Evolutionary conservation across 2,888 invertebrate species (phyloP).

Genomic region (Dryobota labecula): DNA sequence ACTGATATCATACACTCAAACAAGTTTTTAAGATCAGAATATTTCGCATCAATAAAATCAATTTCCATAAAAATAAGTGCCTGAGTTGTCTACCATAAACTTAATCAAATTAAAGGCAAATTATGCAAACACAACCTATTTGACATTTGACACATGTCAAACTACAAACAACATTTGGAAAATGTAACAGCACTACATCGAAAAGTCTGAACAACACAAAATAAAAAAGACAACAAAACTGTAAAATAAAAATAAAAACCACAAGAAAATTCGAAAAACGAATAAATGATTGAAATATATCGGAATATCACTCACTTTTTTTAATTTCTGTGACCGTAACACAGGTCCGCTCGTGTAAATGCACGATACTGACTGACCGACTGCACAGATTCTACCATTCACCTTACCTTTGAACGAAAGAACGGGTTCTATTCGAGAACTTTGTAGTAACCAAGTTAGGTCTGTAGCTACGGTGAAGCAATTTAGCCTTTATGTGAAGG

Average conservation of each 20-base stretch:
- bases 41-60: not conserved
- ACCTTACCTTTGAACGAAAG: constrained; percentile 57
- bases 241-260: not conserved
- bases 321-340: constrained; percentile 65
- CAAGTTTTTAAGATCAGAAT: constrained; percentile 25
- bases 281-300: constrained; percentile 28
- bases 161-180: constrained; percentile 38
- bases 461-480: constrained; percentile 27
- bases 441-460: constrained; percentile 39
- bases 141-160: constrained; percentile 56
- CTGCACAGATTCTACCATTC: constrained; percentile 52
- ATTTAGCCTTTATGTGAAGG: constrained; percentile 31
- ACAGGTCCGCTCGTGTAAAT: constrained; percentile 61
- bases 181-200: constrained; percentile 31
- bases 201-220: constrained; percentile 10
- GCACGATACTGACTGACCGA: constrained; percentile 65
- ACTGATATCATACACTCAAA: constrained; percentile 2
- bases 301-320: constrained; percentile 65
- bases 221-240: not conserved
- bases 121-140: constrained; percentile 33
- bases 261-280: not conserved
- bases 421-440: constrained; percentile 55
- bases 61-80: not conserved
- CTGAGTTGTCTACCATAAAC: not conserved
- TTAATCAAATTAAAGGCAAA: not conserved